Evolutionary conservation across 2,888 invertebrate species (phyloP).

Genomic region (Griposia aprilina): DNA sequence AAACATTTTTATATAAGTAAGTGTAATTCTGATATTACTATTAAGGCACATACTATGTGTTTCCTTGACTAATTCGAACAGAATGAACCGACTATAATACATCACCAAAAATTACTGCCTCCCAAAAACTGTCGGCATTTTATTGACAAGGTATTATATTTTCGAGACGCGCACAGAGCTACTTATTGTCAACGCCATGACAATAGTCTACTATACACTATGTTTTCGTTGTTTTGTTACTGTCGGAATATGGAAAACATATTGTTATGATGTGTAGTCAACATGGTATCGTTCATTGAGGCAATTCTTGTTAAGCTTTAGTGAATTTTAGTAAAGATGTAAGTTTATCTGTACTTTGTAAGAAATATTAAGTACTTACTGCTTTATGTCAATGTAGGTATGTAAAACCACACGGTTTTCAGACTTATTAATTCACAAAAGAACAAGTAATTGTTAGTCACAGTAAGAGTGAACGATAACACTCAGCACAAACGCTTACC

Average conservation of each 20-base stretch:
- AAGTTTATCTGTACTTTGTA: neutral
- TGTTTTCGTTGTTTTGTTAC: neutral
- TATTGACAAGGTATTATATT: neutral
- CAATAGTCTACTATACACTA: neutral
- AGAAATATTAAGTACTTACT: neutral
- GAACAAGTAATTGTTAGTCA: neutral
- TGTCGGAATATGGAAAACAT: neutral
- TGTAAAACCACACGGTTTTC: neutral
- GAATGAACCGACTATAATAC: neutral
- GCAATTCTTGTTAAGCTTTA: neutral
- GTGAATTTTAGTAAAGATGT: neutral
- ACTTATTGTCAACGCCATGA: neutral
- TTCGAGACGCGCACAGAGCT: constrained; percentile 12
- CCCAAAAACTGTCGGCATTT: neutral
- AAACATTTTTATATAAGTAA: neutral
- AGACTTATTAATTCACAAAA: neutral
- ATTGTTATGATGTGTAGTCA: neutral
- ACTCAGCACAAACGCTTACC: neutral
- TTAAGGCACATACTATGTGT: neutral
- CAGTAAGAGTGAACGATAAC: neutral
- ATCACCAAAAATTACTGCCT: neutral
- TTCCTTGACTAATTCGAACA: neutral
- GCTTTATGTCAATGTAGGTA: neutral
- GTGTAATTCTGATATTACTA: neutral
- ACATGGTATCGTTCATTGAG: neutral